Base-by-base conservation (phyloP, 2,797 vertebrate species). In the Sparidentex hasta region DNA sequence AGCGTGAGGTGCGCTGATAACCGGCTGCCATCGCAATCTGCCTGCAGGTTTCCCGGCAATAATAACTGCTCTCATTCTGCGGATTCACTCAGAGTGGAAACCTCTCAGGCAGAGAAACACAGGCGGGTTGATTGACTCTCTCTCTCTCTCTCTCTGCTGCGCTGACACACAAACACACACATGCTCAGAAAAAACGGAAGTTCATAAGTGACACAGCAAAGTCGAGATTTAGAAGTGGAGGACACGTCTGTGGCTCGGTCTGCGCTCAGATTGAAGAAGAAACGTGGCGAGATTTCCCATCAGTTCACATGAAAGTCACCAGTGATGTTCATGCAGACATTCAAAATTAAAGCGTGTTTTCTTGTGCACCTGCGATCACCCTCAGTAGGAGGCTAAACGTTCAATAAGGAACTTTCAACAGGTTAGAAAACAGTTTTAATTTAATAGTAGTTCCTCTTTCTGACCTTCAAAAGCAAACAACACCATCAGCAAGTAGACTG, bases 1-100 rank as follows among this genome's bases (percentile, higher is more conserved):
- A 76, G 81, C 3, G 64, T 76, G 79, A 90, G 87, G 85, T 84
- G 79, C 83, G 29, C 73, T 76, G 85, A 81, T 87, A 87, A 87
- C 75, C 5, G 77, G 78, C 79, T 80, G 54, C 84, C 59, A 44
- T 48, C 84, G 70, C 65, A 71, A 73, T 83, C 76, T 82, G 80
- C 88, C 91, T 85, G 77, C 84, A 88, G 89, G 80, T 90, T 78
- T 27, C 27, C 72, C 65, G 41, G 75, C 64, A 73, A 85, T 80
- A 84, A 86, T 74, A 78, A 85, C 58, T 66, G 67, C 76, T 84
- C 78, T 80, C 74, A 55, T 82, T 87, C 73, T 79, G 80, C 64
- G 76, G 47, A 82, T 51, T 68, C 71, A 55, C 82, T 81, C 63
- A 18, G 43, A 81, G 54, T 67, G 44, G 50, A 69, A 38, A 56